Evolutionary conservation across 2,888 invertebrate species (phyloP), one percentile per base, ranked within the genome.

Genomic region (Mythimna ferrago): DNA sequence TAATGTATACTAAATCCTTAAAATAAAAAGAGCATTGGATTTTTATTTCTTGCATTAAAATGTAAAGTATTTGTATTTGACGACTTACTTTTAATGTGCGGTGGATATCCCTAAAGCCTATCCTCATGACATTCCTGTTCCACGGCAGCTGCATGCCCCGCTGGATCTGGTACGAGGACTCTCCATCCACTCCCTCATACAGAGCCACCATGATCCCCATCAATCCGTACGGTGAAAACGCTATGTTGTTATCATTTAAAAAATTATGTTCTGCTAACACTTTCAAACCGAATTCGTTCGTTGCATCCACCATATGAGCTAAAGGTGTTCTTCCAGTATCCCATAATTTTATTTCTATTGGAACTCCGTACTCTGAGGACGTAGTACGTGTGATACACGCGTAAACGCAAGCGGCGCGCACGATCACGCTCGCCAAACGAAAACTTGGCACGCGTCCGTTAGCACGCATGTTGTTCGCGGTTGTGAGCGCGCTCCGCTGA

Each of bases 71-170:
- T 21, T 48, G 14, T 38, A 57, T 60, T 26, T 14, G 21, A 35
- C 11, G 38, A 95, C 97, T 97, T 94, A 98, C 98, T 97, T 98
- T 97, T 72, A 98, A 96, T 87, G 98, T 97, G 68, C 98, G 97
- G 92, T 98, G 98, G 81, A 98, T 97, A 92, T 98, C 98, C 81
- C 98, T 97, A 89, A 98, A 97, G 44, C 98, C 98, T 79, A 98
- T 97, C 86, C 98, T 97, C 87, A 98, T 97, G 48, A 98, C 93
- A 86, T 98, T 97, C 74, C 97, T 96, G 92, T 98, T 98, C 92
- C 97, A 97, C 0, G 98, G 98, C 82, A 98, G 93, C 75, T 97
- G 97, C 85, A 98, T 95, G 11, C 97, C 97, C 70, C 97, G 96
- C 80, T 97, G 97, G 76, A 98, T 97, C 94, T 98, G 98, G 67